Percentiles rank a stretch among this genome's conserved stretches.
phyloP scores from a whole-genome alignment of 2,113 vertebrate species.

The Oplegnathus fasciatus region DNA sequence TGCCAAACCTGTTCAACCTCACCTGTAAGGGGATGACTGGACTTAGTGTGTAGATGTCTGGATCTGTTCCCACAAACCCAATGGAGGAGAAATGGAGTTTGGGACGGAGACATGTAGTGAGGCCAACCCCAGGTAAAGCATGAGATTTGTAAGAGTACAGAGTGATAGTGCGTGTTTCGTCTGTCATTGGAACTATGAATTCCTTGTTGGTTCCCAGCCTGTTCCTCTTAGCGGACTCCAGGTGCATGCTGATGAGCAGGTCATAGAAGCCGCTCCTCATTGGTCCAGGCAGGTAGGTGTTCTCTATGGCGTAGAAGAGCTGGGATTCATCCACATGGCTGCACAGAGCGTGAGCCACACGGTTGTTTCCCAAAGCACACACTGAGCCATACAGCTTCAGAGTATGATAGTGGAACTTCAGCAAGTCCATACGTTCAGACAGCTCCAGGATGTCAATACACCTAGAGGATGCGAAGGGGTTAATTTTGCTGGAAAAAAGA shows the following conservation, averaged over 20 bases:
- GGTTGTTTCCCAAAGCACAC: conserved; percentile 95
- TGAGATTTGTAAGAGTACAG: conserved; percentile 86
- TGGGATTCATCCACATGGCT: conserved; percentile 95
- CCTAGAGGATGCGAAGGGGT: conserved; percentile 70
- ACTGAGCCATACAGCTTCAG: conserved; percentile 92
- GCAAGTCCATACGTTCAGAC: conserved; percentile 88
- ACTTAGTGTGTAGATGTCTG: conserved; percentile 87
- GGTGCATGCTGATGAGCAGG: conserved; percentile 94
- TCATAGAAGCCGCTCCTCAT: conserved; percentile 94
- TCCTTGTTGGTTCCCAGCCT: conserved; percentile 94
- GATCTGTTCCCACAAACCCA: conserved; percentile 87
- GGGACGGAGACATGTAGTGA: conserved; percentile 90
- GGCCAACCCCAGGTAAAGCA: conserved; percentile 90
- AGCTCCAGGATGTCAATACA: conserved; percentile 96
- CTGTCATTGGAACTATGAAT: conserved; percentile 94
- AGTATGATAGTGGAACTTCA: conserved; percentile 93
- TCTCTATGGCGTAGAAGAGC: conserved; percentile 93
- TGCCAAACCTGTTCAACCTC: conserved; percentile 16
- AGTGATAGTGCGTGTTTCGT: conserved; percentile 87
- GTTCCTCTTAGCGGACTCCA: conserved; percentile 94
- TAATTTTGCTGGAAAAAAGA: not conserved
- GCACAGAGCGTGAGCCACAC: conserved; percentile 93
- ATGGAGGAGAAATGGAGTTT: conserved; percentile 90
- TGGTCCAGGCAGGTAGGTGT: conserved; percentile 90
- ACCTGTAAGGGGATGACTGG: conserved; percentile 89